phyloP scores from a whole-genome alignment of 2,113 vertebrate genomes.

The Cyanistes caeruleus region DNA sequence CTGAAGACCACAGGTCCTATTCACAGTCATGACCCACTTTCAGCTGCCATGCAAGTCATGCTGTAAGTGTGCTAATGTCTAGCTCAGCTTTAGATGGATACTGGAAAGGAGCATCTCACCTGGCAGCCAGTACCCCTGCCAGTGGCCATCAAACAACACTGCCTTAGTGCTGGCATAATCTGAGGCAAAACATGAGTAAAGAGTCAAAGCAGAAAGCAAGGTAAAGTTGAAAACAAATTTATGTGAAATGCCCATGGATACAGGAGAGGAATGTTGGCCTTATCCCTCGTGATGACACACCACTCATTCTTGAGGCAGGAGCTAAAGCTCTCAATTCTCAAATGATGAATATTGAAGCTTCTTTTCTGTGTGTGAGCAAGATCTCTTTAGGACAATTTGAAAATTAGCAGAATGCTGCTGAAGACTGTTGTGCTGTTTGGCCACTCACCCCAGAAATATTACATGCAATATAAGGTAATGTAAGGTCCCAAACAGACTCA shows the following conservation, averaged over 20 bases:
- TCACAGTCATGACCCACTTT: neutral
- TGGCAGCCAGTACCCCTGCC: neutral
- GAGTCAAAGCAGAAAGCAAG: neutral
- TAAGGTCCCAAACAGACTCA: neutral
- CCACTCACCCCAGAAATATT: neutral
- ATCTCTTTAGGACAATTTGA: neutral
- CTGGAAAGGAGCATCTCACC: neutral
- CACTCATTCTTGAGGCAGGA: neutral
- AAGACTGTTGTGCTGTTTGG: neutral
- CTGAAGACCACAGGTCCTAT: neutral
- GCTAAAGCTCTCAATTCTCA: neutral
- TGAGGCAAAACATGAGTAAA: neutral
- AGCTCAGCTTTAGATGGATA: neutral
- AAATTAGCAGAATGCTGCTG: neutral
- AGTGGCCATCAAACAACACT: neutral
- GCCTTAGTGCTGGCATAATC: neutral
- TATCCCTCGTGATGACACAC: rapidly evolving
- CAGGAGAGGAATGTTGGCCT: neutral
- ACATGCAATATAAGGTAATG: neutral
- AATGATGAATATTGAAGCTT: neutral
- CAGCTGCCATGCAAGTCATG: neutral
- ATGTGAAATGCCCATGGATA: rapidly evolving
- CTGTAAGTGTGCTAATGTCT: neutral
- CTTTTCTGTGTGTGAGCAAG: neutral
- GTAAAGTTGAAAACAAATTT: neutral